Evolutionary conservation across 2,797 vertebrate species (phyloP).

Genomic region (Prionace glauca): DNA sequence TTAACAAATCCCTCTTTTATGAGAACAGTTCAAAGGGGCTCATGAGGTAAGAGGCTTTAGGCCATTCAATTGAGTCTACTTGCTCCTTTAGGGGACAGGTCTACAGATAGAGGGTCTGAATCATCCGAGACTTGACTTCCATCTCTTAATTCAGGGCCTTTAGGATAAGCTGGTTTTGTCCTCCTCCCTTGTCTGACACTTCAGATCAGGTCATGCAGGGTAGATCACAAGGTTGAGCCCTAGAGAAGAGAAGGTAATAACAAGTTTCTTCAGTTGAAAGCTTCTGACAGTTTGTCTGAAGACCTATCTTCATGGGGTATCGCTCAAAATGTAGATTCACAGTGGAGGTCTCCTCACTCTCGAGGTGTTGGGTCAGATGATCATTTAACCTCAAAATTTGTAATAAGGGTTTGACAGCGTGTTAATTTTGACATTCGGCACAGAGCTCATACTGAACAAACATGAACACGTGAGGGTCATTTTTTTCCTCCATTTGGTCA

Average conservation of each 20-base stretch:
- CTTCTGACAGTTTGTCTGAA: not conserved
- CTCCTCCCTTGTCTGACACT: not conserved
- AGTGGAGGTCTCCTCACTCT: not conserved
- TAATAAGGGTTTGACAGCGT: not conserved
- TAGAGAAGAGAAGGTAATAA: not conserved
- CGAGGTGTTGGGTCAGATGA: not conserved
- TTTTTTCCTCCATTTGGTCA: not conserved
- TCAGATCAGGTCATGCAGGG: constrained; percentile 15
- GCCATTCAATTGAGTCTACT: constrained; percentile 10
- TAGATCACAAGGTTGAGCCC: not conserved
- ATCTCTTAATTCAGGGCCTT: constrained; percentile 8
- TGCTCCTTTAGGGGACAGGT: not conserved
- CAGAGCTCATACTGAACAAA: not conserved
- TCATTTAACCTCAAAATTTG: not conserved
- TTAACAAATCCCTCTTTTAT: constrained; percentile 30
- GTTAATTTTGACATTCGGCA: not conserved
- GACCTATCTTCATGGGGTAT: not conserved
- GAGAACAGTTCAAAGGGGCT: constrained; percentile 22
- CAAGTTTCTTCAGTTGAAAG: not conserved
- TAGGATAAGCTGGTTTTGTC: not conserved
- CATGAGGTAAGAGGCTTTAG: constrained; percentile 32
- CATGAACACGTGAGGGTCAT: not conserved
- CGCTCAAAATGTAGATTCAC: not conserved
- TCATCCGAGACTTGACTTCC: not conserved
- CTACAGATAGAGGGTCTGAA: not conserved